Conservation (phyloP, 1,140 invertebrate species). For the Telenomus remus region DNA sequence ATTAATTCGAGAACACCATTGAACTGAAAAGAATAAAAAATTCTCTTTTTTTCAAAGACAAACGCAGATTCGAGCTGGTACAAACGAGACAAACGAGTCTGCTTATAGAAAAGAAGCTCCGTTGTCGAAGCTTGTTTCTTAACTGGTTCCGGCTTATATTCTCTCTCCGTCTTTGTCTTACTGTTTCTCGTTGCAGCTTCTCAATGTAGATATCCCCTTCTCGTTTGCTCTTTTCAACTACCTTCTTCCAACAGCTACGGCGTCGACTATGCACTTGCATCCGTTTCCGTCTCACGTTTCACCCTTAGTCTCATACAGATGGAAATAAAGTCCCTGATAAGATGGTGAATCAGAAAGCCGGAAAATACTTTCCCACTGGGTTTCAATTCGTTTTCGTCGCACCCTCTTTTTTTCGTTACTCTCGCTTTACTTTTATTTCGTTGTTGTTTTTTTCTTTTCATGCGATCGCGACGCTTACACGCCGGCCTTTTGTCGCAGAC, state of each 20-base stretch:
- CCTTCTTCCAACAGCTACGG: constrained; percentile 42
- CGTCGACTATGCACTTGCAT: constrained; percentile 64
- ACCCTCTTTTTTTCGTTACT: too few relatives aligned
- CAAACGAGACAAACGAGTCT: constrained; percentile 51
- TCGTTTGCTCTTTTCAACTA: constrained; percentile 50
- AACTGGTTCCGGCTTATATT: constrained; percentile 66
- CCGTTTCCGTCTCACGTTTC: constrained; percentile 69
- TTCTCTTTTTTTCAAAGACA: constrained; percentile 36
- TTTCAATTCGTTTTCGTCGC: constrained; percentile 56
- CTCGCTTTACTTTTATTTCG: too few relatives aligned
- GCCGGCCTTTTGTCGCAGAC: constrained; percentile 17
- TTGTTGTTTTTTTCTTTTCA: neutral
- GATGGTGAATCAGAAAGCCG: constrained; percentile 54
- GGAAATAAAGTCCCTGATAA: constrained; percentile 57
- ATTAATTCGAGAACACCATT: constrained; percentile 46
- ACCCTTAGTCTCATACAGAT: constrained; percentile 59
- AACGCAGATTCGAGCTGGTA: constrained; percentile 43
- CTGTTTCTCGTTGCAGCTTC: constrained; percentile 29
- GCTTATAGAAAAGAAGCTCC: constrained; percentile 52
- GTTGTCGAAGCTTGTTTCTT: constrained; percentile 51
- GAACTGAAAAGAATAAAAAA: constrained; percentile 34
- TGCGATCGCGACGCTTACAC: constrained; percentile 18
- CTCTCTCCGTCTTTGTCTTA: constrained; percentile 31
- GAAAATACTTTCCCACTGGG: constrained; percentile 64
- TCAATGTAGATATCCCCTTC: constrained; percentile 46